Base-by-base conservation (phyloP, 2,888 invertebrate species). In the Acleris laterana region DNA sequence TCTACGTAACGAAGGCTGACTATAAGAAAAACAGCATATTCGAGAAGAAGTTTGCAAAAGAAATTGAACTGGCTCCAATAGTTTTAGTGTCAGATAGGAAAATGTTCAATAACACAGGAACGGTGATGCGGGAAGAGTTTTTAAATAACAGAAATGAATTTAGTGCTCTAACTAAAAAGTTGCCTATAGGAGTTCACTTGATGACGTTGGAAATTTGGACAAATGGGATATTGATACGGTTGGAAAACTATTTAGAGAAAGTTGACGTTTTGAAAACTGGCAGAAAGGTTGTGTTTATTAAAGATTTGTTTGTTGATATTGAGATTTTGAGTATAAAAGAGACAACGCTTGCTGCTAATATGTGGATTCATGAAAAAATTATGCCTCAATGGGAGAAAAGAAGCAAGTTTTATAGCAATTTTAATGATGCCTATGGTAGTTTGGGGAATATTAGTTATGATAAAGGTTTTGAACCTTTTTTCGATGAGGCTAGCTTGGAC, bases 131-230 rank as follows among this genome's bases (percentile, higher is more conserved):
- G 16, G 22, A 61, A 0, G 78, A 93, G 9, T 96, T 95, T 94
- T 71, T 70, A 0, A 60, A 64, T 0, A 73, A 79, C 0, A 75
- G 38, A 0, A 90, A 88, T 44, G 82, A 88, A 28, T 85, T 77
- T 20, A 72, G 93, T 3, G 95, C 94, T 0, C 70, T 96, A 1
- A 85, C 88, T 11, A 75, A 80, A 0, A 84, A 90, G 20, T 74
- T 97, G 0, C 97, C 97, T 0, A 79, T 93, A 1, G 96, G 96
- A 51, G 92, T 97, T 0, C 96, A 97, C 72, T 83, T 98, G 48
- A 85, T 98, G 50, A 97, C 96, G 0, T 78, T 97, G 32, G 97
- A 98, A 77, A 95, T 96, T 1, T 96, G 96, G 96, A 94, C 94
- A 52, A 93, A 91, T 0, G 86, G 88, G 0, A 74, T 96, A 5